Evolutionary conservation across 2,113 vertebrate genomes (phyloP), one percentile per base, ranked within the genome.

Genomic region (Plectropomus leopardus): DNA sequence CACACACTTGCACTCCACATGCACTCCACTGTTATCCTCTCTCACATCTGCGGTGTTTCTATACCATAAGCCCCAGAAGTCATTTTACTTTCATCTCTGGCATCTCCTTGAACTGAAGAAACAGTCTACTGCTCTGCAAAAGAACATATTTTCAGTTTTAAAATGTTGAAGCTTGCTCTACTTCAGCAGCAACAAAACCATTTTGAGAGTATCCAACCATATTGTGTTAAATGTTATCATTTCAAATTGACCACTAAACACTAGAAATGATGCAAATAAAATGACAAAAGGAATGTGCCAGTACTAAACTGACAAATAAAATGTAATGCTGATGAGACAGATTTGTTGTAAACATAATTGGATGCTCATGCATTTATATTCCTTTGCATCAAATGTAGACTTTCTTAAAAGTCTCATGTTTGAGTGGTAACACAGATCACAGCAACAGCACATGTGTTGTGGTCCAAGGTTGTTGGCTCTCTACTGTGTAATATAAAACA

Each of bases 31-130:
- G 21, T 42, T 45, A 77, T 72, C 40, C 30, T 55, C 19, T 48
- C 63, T 50, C 55, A 54, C 19, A 60, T 68, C 60, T 68, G 57
- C 40, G 19, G 47, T 36, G 36, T 50, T 59, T 65, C 61, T 45
- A 34, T 40, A 63, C 63, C 3, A 77, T 34, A 55, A 85, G 24
- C 32, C 76, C 69, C 51, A 78, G 32, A 83, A 66, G 59, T 74
- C 16, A 47, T 58, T 83, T 80, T n/a, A 51, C 47, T 80, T 76
- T 75, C 58, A 86, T 72, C 57, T 67, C 21, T 66, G 58, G 42
- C n/a, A 40, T 72, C 55, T 54, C 36, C 42, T 72, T 81, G 36
- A 84, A 78, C 34, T 54, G 53, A 72, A 65, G 17, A 34, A 70
- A 19, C 15, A 24, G 45, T 59, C 32, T 45, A 61, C 26, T 71